Evolutionary conservation across 2,888 invertebrate species (phyloP).

Genomic region (Drosophila tripunctata): DNA sequence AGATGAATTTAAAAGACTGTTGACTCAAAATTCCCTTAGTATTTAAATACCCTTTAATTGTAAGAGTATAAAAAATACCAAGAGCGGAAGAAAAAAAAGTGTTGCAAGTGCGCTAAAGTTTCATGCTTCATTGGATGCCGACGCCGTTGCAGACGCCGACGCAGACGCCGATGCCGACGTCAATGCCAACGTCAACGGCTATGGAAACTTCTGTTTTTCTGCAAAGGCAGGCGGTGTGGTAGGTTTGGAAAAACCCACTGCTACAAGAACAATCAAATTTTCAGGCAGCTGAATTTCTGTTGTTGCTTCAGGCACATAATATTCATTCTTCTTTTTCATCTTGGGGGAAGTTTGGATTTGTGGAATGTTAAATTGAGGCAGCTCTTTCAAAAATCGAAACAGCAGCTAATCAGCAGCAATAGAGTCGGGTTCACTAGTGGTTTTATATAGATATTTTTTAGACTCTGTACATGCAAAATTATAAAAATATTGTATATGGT

Average conservation of each 20-base stretch:
- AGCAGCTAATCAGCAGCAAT: slow-evolving; percentile 50
- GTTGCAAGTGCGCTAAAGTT: slow-evolving; percentile 78
- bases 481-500: background rate
- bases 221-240: background rate
- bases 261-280: slow-evolving; percentile 78
- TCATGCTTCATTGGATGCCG: slow-evolving; percentile 71
- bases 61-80: background rate
- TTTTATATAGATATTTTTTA: background rate
- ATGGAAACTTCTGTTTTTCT: background rate
- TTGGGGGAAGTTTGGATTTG: background rate
- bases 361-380: slow-evolving; percentile 25
- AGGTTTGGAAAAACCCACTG: slow-evolving; percentile 2
- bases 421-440: slow-evolving; percentile 32
- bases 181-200: slow-evolving; percentile 29
- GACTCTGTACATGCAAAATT: background rate
- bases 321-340: slow-evolving; percentile 16
- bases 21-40: too few species aligned
- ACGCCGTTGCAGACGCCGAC: slow-evolving; percentile 20
- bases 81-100: slow-evolving; percentile 42
- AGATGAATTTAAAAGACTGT: too few species aligned
- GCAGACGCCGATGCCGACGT: slow-evolving; percentile 11
- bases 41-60: too few species aligned
- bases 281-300: slow-evolving; percentile 67
- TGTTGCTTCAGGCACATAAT: slow-evolving; percentile 57
- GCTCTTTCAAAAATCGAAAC: slow-evolving; percentile 79